Percentiles rank a stretch among this genome's conserved stretches.
Conservation (phyloP, 2,888 invertebrate species). For the Phasia obesa region DNA sequence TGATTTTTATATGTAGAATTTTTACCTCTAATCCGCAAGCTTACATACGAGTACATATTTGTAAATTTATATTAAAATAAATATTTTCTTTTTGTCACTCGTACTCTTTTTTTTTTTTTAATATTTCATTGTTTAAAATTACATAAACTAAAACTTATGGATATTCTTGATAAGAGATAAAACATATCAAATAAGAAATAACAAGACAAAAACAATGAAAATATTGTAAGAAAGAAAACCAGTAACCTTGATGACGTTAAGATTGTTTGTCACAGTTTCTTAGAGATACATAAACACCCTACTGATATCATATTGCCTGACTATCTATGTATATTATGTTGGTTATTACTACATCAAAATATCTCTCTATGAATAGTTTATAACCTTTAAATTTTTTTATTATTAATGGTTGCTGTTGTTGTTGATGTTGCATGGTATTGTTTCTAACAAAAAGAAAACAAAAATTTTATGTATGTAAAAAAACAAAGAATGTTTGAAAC, state of each 20-base stretch:
- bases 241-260: constrained; percentile 62
- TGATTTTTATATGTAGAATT: not conserved
- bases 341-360: constrained; percentile 28
- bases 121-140: constrained; percentile 14
- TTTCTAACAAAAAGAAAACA: constrained; percentile 34
- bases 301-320: constrained; percentile 45
- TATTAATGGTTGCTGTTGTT: constrained; percentile 7
- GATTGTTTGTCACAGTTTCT: constrained; percentile 46
- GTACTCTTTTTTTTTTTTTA: not conserved
- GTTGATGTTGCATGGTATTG: constrained; percentile 31
- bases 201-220: not conserved
- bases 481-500: not conserved
- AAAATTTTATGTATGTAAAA: not conserved
- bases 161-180: constrained; percentile 45
- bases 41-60: not conserved
- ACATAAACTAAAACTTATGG: not conserved
- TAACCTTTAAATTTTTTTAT: constrained; percentile 39
- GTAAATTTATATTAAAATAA: not conserved
- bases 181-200: constrained; percentile 11
- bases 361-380: constrained; percentile 14
- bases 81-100: constrained; percentile 10
- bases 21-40: not conserved
- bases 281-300: constrained; percentile 28
- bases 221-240: constrained; percentile 29
- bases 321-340: constrained; percentile 15